Conservation (phyloP, 2,113 vertebrate species). For the Marmota flaviventris region DNA sequence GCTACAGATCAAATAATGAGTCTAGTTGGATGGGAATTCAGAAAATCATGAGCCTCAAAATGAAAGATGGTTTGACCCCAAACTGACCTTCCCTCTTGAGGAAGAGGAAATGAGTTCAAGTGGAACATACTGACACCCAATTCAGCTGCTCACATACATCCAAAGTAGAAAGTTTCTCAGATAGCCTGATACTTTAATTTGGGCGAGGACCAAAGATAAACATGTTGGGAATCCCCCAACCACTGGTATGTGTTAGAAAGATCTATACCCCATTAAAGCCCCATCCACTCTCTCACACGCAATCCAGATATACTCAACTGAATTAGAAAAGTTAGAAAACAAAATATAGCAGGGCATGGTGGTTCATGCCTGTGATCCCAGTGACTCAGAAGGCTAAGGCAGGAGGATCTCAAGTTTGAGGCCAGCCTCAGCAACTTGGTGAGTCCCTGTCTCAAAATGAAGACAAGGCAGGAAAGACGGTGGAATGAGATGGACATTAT, state of each 20-base stretch:
- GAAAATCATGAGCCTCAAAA: constrained; percentile 75
- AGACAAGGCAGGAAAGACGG: too few species aligned
- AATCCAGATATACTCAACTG: constrained; percentile 11
- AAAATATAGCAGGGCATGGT: background rate
- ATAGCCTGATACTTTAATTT: constrained; percentile 31
- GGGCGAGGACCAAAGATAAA: constrained; percentile 66
- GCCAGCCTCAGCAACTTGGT: too few species aligned
- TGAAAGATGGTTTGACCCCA: constrained; percentile 69
- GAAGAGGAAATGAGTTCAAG: constrained; percentile 83
- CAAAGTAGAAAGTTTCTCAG: constrained; percentile 50
- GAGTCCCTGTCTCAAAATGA: too few species aligned
- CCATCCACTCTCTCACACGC: background rate
- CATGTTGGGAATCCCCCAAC: constrained; percentile 64
- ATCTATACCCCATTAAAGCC: background rate
- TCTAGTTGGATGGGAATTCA: constrained; percentile 64
- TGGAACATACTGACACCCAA: constrained; percentile 74
- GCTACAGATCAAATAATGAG: constrained; percentile 66
- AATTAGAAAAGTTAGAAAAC: constrained; percentile 43
- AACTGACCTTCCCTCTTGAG: constrained; percentile 78
- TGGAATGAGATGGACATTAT: too few species aligned
- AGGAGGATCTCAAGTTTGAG: too few species aligned
- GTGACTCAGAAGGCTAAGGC: too few species aligned
- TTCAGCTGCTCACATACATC: constrained; percentile 41
- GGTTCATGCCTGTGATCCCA: background rate
- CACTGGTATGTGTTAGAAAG: background rate